Percentiles rank a stretch among this genome's conserved stretches.
These are phyloP conservation scores for Philaethria dido DNA, from an alignment of 2,888 invertebrate species.

Conservation along the genomic window DNA sequence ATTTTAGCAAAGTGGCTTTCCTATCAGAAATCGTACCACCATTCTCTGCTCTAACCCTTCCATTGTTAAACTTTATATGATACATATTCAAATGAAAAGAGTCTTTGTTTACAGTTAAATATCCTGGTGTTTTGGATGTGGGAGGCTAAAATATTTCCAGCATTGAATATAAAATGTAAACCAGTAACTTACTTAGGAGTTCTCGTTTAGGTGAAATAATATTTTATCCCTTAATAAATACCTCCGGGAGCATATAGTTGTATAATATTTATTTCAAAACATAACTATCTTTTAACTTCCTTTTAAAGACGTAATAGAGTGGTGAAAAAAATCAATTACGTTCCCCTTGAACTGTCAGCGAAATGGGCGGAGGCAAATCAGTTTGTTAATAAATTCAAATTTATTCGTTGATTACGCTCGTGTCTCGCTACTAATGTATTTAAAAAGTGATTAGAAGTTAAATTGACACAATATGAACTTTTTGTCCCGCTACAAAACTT, in stretches of 20 bases:
- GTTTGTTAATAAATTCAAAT: conserved; percentile 81
- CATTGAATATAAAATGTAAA: too few species aligned
- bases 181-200: too few species aligned
- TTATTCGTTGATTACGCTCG: conserved; percentile 79
- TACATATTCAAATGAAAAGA: not conserved
- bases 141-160: too few species aligned
- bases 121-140: too few species aligned
- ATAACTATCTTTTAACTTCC: conserved; percentile 20
- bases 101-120: not conserved
- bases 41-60: not conserved
- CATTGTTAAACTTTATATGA: conserved; percentile 2
- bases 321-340: conserved; percentile 70
- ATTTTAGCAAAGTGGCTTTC: conserved; percentile 6
- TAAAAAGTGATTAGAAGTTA: conserved; percentile 83
- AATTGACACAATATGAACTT: conserved; percentile 84
- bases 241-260: too few species aligned
- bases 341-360: conserved; percentile 71
- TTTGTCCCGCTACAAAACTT: conserved; percentile 68
- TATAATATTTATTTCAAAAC: conserved; percentile 10
- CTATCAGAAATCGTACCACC: not conserved
- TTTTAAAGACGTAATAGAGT: conserved; percentile 44
- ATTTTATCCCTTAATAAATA: too few species aligned
- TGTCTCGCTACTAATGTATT: conserved; percentile 77
- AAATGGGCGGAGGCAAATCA: conserved; percentile 69
- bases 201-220: too few species aligned